These are phyloP conservation scores for Andinoacara biseriatus DNA, from an alignment of 2,113 vertebrate species.

Conservation along the genomic window DNA sequence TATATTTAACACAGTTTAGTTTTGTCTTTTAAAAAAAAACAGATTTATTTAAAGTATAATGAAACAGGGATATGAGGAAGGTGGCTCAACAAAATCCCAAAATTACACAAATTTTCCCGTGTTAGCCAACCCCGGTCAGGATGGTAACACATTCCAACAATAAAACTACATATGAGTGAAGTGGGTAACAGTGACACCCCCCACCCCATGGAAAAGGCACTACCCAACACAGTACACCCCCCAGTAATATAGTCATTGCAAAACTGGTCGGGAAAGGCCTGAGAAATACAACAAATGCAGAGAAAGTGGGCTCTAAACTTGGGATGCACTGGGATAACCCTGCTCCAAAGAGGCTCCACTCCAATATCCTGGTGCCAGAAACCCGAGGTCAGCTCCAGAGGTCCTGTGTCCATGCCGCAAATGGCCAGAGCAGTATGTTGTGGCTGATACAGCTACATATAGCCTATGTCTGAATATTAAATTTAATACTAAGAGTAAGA, in stretches of 20 bases:
- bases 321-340: neutral
- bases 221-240: neutral
- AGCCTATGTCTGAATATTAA: neutral
- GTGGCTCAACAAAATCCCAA: neutral
- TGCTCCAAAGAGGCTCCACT: neutral
- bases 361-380: too few relatives aligned
- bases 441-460: neutral
- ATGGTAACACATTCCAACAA: neutral
- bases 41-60: neutral
- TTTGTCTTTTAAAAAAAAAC: neutral
- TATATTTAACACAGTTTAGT: neutral
- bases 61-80: neutral
- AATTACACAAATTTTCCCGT: neutral
- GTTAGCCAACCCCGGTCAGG: neutral
- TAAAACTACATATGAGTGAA: neutral
- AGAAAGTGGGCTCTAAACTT: neutral
- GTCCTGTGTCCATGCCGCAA: too few relatives aligned
- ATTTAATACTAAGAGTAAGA: too few relatives aligned
- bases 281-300: too few relatives aligned
- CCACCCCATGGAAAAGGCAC: neutral
- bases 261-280: neutral
- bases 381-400: too few relatives aligned
- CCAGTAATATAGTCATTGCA: neutral
- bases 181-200: neutral
- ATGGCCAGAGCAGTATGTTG: neutral